Conservation (phyloP, 2,113 vertebrate species). For the Microcebus jonahi region DNA sequence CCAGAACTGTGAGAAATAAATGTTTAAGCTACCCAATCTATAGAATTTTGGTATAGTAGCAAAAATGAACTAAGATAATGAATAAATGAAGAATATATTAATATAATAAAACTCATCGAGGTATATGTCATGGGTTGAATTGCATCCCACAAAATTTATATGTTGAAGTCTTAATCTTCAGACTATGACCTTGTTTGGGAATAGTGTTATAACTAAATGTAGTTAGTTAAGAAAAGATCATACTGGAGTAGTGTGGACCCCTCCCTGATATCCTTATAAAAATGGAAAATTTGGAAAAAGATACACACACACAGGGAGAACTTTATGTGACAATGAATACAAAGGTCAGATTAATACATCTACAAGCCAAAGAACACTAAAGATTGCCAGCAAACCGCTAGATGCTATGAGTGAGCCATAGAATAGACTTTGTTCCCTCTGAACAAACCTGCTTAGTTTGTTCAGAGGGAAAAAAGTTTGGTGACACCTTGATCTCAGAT, state of each 20-base stretch:
- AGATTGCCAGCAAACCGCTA: no score
- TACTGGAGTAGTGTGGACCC: neutral
- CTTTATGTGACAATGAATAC: neutral
- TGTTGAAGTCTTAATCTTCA: neutral
- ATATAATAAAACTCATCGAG: neutral
- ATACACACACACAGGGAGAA: neutral
- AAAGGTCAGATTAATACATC: neutral
- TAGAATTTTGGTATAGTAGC: neutral
- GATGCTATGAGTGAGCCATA: no score
- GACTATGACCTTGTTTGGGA: neutral
- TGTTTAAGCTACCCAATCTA: neutral
- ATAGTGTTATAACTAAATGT: neutral
- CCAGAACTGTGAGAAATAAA: neutral
- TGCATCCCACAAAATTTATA: neutral
- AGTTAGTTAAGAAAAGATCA: neutral
- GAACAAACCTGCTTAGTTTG: rapidly evolving
- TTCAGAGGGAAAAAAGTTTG: rapidly evolving
- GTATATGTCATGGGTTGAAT: neutral
- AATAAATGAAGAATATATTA: neutral
- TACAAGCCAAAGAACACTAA: neutral
- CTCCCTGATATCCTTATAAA: neutral
- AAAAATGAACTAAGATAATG: neutral
- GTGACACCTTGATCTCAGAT: neutral
- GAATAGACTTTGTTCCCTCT: no score
- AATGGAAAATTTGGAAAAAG: neutral